phyloP scores from a whole-genome alignment of 1,140 invertebrate genomes.

The Drosophila athabasca region DNA sequence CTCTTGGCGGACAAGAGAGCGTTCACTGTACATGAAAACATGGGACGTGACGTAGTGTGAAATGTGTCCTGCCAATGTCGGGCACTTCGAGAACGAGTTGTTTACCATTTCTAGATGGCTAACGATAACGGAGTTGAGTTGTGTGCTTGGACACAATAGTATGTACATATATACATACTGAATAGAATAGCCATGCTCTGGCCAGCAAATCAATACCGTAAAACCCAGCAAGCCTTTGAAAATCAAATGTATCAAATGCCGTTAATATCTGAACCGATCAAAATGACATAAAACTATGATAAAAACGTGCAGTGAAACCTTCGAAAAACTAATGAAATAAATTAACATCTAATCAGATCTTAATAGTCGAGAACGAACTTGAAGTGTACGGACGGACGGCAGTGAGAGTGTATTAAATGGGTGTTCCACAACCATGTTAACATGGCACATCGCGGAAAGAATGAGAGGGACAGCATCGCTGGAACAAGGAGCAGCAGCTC shows the following conservation, averaged over 20 bases:
- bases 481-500: constrained; percentile 3
- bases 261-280: constrained; percentile 4
- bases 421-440: constrained; percentile 55
- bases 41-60: too few relatives aligned
- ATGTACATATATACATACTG: too few relatives aligned
- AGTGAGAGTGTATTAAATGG: not conserved
- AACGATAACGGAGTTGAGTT: too few relatives aligned
- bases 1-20: too few relatives aligned
- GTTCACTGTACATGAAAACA: too few relatives aligned
- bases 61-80: too few relatives aligned
- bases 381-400: not conserved
- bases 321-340: constrained; percentile 21
- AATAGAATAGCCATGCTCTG: constrained; percentile 2
- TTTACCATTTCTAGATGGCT: too few relatives aligned
- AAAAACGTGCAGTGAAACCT: constrained; percentile 45
- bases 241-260: constrained; percentile 10
- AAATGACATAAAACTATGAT: constrained; percentile 55
- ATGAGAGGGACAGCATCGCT: constrained; percentile 34
- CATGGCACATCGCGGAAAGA: constrained; percentile 60
- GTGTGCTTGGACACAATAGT: too few relatives aligned
- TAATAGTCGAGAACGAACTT: constrained; percentile 2
- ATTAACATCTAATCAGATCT: constrained; percentile 24
- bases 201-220: constrained; percentile 35
- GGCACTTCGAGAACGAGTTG: too few relatives aligned
- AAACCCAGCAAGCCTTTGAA: constrained; percentile 32